Base-by-base conservation (phyloP, 1,140 invertebrate species). In the Bombus superbus region DNA sequence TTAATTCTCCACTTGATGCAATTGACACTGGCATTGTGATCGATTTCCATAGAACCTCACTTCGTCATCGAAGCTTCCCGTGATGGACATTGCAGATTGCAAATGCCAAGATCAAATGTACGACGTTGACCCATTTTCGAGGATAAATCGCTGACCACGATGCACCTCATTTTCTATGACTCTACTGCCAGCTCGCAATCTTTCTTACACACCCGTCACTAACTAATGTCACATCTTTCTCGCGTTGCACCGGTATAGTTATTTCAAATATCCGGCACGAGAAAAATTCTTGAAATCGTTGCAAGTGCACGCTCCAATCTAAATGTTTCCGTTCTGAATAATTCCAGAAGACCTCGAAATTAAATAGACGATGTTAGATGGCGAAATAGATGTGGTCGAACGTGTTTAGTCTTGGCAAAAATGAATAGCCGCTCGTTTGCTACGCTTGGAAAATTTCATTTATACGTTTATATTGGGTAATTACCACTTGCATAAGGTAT, bases 21-120 rank as follows among this genome's bases (percentile, higher is more conserved):
- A 66, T 44, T 66, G 73, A 64, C 59, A 81, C 42, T 71, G 62
- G 38, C 85, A 78, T 88, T 86, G 71, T 32, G 25, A 59, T 64
- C 42, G 44, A 80, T 83, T 75, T 78, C 44, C 28, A 83, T 75
- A 32, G 71, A 66, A 78, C 57, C 38, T 72, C 35, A 38, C 69
- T 71, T 64, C 22, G 40, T 13, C 35, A 42, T 35, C 35, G 25
- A 66, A 47, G n/a, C 10, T 75, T 78, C 80, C n/a, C 38, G 53
- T 35, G 73, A 72, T 53, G 85, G 42, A 62, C 77, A 74, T 73
- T 86, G 66, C 38, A 71, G 53, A 42, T 72, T 76, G 64, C 71
- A 88, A 88, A 88, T 88, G 87, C 64, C 87, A 87, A 69, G 81
- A 88, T 87, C 64, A 69, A 87, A 74, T 47, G 72, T 59, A 57